Evolutionary conservation across 1,140 invertebrate species (phyloP), one percentile per base, ranked within the genome.

Genomic region (Papilio polyxenes): DNA sequence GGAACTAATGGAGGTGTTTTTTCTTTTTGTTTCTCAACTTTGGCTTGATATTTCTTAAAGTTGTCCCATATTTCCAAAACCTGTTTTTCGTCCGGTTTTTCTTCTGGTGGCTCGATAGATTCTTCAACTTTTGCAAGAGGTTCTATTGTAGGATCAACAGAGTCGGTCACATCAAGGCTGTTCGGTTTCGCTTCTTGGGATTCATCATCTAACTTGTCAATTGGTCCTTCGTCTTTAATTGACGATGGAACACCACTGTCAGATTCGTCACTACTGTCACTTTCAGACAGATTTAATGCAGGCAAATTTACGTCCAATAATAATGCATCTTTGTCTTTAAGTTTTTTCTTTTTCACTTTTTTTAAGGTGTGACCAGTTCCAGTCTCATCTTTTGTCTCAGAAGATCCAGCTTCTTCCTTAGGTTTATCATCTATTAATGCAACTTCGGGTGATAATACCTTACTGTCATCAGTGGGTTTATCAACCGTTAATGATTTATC

Each of bases 41-140:
- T 94, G 13, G 96, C 96, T 85, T 96, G 95, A 88, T 96, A 97
- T 48, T 96, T 96, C 89, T 97, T 97, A 81, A 98, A 97, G 89
- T 97, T 97, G 87, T 98, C 97, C 97, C 97, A 97, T 89, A 97
- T 97, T n/a, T 97, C 96, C 82, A 94, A 88, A 53, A 95, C 94
- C 84, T 92, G 88, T 81, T 95, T 90, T 75, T 93, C 93, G 83
- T 92, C 89, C 53, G 92, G 90, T 86, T 93, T 92, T 80, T 93
- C 92, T 53, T 91, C 90, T 79, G 89, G 88, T n/a, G 31, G n/a
- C 69, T 79, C 40, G 9, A 90, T 86, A 8, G 40, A 87, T 85
- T 95, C 95, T 23, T 95, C 92, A 75, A 95, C 95, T 82, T 87
- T 83, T 59, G 59, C 49, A 83, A 89, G 88, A 17, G 56, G 81